Base-by-base conservation (phyloP, 2,888 invertebrate species). In the Pseudoips prasinana region DNA sequence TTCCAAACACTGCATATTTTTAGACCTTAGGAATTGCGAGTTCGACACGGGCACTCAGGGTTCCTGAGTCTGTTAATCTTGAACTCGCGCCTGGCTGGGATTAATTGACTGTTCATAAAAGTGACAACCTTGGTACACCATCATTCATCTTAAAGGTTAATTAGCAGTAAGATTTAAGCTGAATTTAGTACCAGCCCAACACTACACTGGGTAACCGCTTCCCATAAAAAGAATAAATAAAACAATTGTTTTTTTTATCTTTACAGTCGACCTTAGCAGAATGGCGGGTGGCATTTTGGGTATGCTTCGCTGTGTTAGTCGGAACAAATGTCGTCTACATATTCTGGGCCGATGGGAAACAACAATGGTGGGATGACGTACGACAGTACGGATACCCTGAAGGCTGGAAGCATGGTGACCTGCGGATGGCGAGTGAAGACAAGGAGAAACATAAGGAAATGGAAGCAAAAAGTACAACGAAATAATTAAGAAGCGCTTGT, bases 231-330 rank as follows among this genome's bases (percentile, higher is more conserved):
- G n/a, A n/a, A n/a, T n/a, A n/a, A n/a, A n/a, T n/a, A n/a, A n/a
- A n/a, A n/a, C n/a, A n/a, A n/a, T n/a, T n/a, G n/a, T n/a, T n/a
- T 5, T 14, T 5, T 24, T 39, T 42, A 23, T 35, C 51, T 54
- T 86, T 88, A n/a, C 75, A 91, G 91, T 90, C 91, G 54, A 90
- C 90, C 5, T 49, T 92, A 32, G 60, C 54, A 0, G 90, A 94
- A 73, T 95, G 95, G 95, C 81, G 92, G 7, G 61, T 90, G 0
- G 94, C 94, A 0, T 94, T 95, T 65, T 94, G 94, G 92, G 92
- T 94, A 22, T 91, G 93, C 24, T 90, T 93, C 25, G 91, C 74
- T 0, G 91, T 94, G 0, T 89, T 94, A 28, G 70, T 91, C 0
- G 71, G 90, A 1, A 92, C 94, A 1, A 93, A 93, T 58, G 40